phyloP scores from a whole-genome alignment of 2,113 vertebrate genomes.

The Piaya cayana region DNA sequence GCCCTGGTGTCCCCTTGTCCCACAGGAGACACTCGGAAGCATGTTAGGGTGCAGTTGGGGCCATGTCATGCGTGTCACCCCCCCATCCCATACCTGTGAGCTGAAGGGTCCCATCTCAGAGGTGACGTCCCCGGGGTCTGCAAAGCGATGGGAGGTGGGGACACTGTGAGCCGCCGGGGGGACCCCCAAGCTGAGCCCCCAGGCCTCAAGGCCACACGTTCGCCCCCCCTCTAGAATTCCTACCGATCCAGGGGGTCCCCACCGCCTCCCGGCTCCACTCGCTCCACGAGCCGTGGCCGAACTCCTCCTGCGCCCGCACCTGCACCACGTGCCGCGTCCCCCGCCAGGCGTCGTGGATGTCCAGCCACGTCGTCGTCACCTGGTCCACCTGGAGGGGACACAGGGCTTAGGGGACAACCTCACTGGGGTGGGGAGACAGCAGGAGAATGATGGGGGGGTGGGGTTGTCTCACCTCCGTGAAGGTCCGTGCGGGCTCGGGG shows the following conservation, averaged over 20 bases:
- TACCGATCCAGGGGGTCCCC: conserved; percentile 77
- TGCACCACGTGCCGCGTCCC: conserved; percentile 55
- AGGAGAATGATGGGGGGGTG: no score
- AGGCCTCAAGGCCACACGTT: rapidly evolving
- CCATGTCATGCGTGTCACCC: rapidly evolving
- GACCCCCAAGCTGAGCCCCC: not conserved
- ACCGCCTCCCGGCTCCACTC: conserved; percentile 70
- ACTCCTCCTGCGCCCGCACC: conserved; percentile 75
- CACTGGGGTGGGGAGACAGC: not conserved
- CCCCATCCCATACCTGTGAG: not conserved
- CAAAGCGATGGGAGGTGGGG: not conserved
- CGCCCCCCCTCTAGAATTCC: no score
- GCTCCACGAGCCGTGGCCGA: conserved; percentile 61
- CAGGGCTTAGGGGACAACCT: not conserved
- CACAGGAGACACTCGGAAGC: not conserved
- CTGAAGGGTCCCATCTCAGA: not conserved
- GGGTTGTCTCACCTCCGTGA: not conserved
- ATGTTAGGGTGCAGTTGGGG: not conserved
- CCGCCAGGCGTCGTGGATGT: conserved; percentile 48
- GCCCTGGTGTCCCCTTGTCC: not conserved
- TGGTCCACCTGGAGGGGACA: conserved; percentile 29
- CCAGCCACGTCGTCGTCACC: not conserved
- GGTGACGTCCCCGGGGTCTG: conserved; percentile 17
- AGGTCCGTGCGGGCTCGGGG: not conserved
- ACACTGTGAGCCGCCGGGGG: not conserved